These are phyloP conservation scores for Diplazon laetatorius DNA, from an alignment of 2,888 invertebrate genomes.

Conservation along the genomic window DNA sequence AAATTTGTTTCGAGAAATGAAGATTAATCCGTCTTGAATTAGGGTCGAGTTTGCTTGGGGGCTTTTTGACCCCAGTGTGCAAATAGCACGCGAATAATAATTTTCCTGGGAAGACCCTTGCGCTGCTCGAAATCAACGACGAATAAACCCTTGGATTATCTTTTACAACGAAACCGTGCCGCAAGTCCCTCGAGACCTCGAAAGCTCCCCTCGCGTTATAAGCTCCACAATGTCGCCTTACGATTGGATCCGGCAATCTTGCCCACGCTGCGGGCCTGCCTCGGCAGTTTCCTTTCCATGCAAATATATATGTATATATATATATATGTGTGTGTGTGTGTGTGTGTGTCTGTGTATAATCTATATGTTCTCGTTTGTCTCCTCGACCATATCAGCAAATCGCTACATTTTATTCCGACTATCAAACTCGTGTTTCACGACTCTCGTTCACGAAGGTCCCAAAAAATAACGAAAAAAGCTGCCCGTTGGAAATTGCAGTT, in stretches of 20 bases:
- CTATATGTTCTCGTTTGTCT: conserved; percentile 5
- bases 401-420: conserved; percentile 16
- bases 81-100: too few relatives aligned
- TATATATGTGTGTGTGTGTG: too few relatives aligned
- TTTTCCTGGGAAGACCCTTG: too few relatives aligned
- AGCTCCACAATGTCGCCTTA: conserved; percentile 76
- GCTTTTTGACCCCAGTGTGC: too few relatives aligned
- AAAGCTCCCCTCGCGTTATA: conserved; percentile 69
- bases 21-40: too few relatives aligned
- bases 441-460: conserved; percentile 30
- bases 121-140: not conserved
- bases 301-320: too few relatives aligned
- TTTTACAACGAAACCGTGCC: not conserved
- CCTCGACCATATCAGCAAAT: conserved; percentile 7
- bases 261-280: conserved; percentile 39
- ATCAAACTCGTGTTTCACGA: conserved; percentile 31
- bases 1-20: too few relatives aligned
- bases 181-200: conserved; percentile 24
- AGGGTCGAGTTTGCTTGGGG: too few relatives aligned
- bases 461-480: too few relatives aligned
- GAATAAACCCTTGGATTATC: not conserved
- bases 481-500: too few relatives aligned
- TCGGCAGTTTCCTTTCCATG: not conserved
- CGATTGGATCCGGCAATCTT: conserved; percentile 77
- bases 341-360: too few relatives aligned